phyloP scores from a whole-genome alignment of 2,113 vertebrate species.

The Etheostoma cragini region DNA sequence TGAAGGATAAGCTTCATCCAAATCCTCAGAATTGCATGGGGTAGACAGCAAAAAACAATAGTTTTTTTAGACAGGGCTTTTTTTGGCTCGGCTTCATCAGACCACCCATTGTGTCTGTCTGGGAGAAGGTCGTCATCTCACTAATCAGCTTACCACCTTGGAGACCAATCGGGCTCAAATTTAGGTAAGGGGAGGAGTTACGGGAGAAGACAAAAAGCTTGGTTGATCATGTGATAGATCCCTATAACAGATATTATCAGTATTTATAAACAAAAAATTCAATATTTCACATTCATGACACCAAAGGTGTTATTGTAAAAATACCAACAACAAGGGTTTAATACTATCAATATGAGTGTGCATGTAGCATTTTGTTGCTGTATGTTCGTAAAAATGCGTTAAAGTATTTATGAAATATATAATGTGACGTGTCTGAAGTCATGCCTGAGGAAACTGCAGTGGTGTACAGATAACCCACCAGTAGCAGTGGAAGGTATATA shows the following conservation, averaged over 20 bases:
- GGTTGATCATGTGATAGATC: constrained; percentile 38
- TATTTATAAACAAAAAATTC: neutral
- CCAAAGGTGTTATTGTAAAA: neutral
- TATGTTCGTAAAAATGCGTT: neutral
- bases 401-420: neutral
- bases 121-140: constrained; percentile 32
- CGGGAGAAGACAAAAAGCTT: constrained; percentile 1
- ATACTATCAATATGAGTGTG: neutral
- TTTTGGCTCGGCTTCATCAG: constrained; percentile 43
- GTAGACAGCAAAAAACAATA: constrained; percentile 20
- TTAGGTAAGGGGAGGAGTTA: neutral
- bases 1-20: constrained; percentile 28
- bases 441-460: neutral
- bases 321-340: neutral
- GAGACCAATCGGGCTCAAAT: constrained; percentile 38
- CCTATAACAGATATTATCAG: neutral
- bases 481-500: constrained; percentile 17
- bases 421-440: neutral
- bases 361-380: neutral
- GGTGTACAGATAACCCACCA: neutral
- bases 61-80: constrained; percentile 9
- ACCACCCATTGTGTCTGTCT: constrained; percentile 39
- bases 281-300: neutral
- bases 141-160: constrained; percentile 71
- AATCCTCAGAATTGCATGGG: neutral